Base-by-base conservation (phyloP, 2,113 vertebrate species). In the Callionymus lyra region DNA sequence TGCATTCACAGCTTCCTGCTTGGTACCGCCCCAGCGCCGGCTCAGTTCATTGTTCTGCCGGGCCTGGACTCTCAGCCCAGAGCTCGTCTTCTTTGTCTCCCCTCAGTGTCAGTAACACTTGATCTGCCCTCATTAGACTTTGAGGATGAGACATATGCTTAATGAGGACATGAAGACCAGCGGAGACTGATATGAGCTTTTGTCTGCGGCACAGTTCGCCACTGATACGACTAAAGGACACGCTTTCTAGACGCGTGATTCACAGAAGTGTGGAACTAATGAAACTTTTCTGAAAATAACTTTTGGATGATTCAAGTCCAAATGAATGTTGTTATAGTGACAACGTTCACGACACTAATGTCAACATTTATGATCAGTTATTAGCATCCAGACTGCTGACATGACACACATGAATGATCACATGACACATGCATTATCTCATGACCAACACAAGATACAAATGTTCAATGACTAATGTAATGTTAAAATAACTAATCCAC, bases 91-190 rank as follows among this genome's bases (percentile, higher is more conserved):
- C 53, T 79, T 78, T 77, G 74, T 82, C 79, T 81, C 67, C 72
- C 50, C 51, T 49, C 34, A 35, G 58, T 73, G 62, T 79, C 76
- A 36, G 56, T 63, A 74, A 68, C 51, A 72, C 66, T 74, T 82
- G 70, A 86, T 82, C 71, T 44, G 46, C 64, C 79, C 77, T 84
- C 78, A 80, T 79, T 80, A 82, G 79, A 71, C 77, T 80, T 83
- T 77, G 50, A 84, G 70, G 72, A 65, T 63, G 59, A 80, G 74
- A 82, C 85, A 84, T 86, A 87, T 85, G 85, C 81, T 65, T 87
- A 87, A 87, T 86, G 75, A 84, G 76, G 47, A 38, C n/a, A 40
- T 16, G 66, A 50, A 63, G 64, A 61, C 47, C 59, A 50, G 76
- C 52, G 12, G 32, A 36, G 6, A 63, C 68, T 74, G 58, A 70